Conservation (phyloP, 2,888 invertebrate genomes). For the Philereme transversata region DNA sequence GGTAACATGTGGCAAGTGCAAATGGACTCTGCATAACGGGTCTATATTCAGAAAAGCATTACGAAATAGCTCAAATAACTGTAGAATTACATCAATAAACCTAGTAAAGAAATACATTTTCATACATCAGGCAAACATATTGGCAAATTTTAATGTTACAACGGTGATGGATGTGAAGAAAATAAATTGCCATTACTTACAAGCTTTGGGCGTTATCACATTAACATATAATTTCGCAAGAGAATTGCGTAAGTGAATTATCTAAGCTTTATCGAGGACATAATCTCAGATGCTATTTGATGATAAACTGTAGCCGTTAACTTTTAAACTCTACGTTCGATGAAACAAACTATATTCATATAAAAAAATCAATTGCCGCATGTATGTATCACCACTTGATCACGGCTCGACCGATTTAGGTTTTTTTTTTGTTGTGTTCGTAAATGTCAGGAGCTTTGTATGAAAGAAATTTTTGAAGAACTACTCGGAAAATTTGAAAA, state of each 20-base stretch:
- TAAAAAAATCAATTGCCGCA: too few relatives aligned
- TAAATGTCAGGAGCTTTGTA: too few relatives aligned
- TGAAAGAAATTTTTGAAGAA: too few relatives aligned
- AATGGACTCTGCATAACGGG: constrained; percentile 73
- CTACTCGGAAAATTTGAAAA: too few relatives aligned
- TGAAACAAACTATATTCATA: neutral
- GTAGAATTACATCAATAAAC: constrained; percentile 37
- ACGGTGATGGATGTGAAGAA: constrained; percentile 36
- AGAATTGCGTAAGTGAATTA: constrained; percentile 38
- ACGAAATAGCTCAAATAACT: constrained; percentile 53
- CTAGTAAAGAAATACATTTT: constrained; percentile 25
- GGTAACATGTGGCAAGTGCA: constrained; percentile 67
- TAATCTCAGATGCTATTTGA: constrained; percentile 33
- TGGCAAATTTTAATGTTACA: constrained; percentile 19
- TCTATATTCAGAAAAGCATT: constrained; percentile 55
- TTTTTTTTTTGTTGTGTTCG: too few relatives aligned
- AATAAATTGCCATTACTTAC: constrained; percentile 35
- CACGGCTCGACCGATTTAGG: too few relatives aligned
- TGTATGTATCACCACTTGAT: too few relatives aligned
- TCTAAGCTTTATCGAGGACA: constrained; percentile 33
- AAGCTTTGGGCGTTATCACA: constrained; percentile 34
- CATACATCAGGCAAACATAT: constrained; percentile 22
- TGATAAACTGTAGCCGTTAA: constrained; percentile 19
- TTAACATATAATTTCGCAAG: constrained; percentile 41
- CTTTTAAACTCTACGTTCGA: neutral